These are phyloP conservation scores for Bellardia pandia DNA, from an alignment of 2,888 invertebrate species.

Conservation along the genomic window DNA sequence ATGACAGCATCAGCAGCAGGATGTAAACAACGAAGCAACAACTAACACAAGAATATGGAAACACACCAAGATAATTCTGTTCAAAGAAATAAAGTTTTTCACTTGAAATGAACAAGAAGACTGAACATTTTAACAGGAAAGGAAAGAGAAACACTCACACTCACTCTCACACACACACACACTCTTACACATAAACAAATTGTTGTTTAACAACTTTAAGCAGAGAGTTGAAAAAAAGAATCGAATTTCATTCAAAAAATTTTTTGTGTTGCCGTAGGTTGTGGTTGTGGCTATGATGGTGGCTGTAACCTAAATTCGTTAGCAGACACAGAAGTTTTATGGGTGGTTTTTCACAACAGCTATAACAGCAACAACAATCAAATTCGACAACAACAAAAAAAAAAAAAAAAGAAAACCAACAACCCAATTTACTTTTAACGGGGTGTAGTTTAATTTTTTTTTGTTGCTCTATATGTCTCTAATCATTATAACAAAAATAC, in stretches of 20 bases:
- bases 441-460: constrained; percentile 54
- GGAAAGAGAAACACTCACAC: not conserved
- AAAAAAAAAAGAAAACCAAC: constrained; percentile 11
- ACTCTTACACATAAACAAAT: not conserved
- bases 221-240: constrained; percentile 36
- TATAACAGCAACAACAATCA: constrained; percentile 13
- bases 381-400: not conserved
- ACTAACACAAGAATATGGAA: constrained; percentile 34
- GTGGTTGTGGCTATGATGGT: constrained; percentile 74
- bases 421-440: constrained; percentile 50
- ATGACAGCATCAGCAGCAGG: constrained; percentile 3
- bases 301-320: constrained; percentile 65
- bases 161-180: not conserved
- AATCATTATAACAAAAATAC: constrained; percentile 18
- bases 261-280: constrained; percentile 82
- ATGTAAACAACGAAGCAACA: constrained; percentile 38
- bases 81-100: constrained; percentile 31
- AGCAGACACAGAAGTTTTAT: constrained; percentile 56
- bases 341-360: constrained; percentile 36
- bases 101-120: not conserved
- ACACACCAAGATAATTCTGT: constrained; percentile 29
- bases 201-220: constrained; percentile 1
- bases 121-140: not conserved
- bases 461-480: constrained; percentile 20
- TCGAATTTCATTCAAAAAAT: constrained; percentile 77